phyloP scores from a whole-genome alignment of 2,888 invertebrate species.

The Euspilapteryx auroguttella region DNA sequence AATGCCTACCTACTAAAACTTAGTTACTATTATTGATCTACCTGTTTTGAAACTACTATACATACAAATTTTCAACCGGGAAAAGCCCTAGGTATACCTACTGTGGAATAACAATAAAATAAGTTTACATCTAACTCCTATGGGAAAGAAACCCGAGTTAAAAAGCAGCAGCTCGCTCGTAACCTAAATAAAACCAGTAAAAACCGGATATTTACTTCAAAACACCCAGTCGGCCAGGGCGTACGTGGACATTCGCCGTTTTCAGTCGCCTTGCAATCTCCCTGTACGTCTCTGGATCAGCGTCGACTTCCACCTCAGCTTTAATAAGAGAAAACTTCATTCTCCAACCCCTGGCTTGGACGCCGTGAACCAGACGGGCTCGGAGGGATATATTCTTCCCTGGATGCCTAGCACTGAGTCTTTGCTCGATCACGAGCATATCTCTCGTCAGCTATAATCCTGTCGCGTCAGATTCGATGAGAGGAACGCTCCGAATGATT shows the following conservation, averaged over 20 bases:
- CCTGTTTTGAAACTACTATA: no score
- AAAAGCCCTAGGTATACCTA: no score
- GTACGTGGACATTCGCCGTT: conserved; percentile 39
- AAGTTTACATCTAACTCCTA: no score
- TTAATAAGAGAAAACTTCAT: conserved; percentile 44
- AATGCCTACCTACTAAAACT: no score
- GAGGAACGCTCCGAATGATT: conserved; percentile 46
- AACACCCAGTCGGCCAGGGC: conserved; percentile 25
- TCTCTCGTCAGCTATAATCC: conserved; percentile 54
- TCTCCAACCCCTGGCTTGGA: conserved; percentile 43
- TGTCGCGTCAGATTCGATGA: conserved; percentile 52
- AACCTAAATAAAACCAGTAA: conserved; percentile 12
- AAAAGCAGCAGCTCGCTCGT: no score
- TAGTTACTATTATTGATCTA: no score
- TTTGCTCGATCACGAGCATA: conserved; percentile 57
- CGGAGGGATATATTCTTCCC: conserved; percentile 36
- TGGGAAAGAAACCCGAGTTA: no score
- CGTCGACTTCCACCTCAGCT: conserved; percentile 48
- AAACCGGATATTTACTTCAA: conserved; percentile 34
- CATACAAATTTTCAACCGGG: no score
- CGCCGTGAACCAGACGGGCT: conserved; percentile 41
- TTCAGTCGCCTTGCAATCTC: conserved; percentile 33
- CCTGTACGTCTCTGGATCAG: conserved; percentile 36
- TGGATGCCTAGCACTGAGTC: conserved; percentile 37
- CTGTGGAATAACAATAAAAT: no score